phyloP scores from a whole-genome alignment of 2,797 vertebrate species.

The Enteromius argenteus region DNA sequence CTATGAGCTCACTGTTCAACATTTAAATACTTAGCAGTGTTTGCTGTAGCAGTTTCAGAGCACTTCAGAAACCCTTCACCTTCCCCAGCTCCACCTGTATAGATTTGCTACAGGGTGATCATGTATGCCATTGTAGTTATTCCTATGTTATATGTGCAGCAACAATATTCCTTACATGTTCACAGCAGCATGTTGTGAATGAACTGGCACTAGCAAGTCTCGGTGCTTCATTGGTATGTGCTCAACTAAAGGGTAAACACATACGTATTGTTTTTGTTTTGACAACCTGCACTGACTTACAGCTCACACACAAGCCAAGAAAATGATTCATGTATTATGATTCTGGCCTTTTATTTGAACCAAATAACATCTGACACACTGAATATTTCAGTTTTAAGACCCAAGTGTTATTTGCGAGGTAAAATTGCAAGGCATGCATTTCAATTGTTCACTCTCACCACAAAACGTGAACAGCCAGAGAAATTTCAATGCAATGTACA shows the following conservation, averaged over 20 bases:
- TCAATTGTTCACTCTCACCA: constrained; percentile 35
- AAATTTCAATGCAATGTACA: constrained; percentile 32
- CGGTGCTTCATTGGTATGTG: background rate
- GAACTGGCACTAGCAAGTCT: too few species aligned
- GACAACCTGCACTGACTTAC: background rate
- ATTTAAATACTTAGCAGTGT: too few species aligned
- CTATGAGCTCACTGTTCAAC: too few species aligned
- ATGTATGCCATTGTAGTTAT: too few species aligned
- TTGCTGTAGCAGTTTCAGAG: too few species aligned
- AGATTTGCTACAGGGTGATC: too few species aligned
- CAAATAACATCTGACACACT: constrained; percentile 23
- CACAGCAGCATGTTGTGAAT: too few species aligned
- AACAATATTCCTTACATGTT: too few species aligned
- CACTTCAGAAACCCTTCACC: too few species aligned
- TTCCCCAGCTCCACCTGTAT: too few species aligned
- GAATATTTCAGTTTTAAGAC: constrained; percentile 31
- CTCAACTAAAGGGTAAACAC: background rate
- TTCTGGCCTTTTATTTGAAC: constrained; percentile 29
- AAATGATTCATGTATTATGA: constrained; percentile 20
- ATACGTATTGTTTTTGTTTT: background rate
- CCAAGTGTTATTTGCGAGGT: constrained; percentile 28
- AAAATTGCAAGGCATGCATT: constrained; percentile 29
- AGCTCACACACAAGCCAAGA: constrained; percentile 12
- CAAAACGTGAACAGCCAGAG: constrained; percentile 22
- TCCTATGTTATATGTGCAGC: too few species aligned